These are phyloP conservation scores for Nycticorax nycticorax DNA, from an alignment of 2,113 vertebrate species.

Conservation along the genomic window DNA sequence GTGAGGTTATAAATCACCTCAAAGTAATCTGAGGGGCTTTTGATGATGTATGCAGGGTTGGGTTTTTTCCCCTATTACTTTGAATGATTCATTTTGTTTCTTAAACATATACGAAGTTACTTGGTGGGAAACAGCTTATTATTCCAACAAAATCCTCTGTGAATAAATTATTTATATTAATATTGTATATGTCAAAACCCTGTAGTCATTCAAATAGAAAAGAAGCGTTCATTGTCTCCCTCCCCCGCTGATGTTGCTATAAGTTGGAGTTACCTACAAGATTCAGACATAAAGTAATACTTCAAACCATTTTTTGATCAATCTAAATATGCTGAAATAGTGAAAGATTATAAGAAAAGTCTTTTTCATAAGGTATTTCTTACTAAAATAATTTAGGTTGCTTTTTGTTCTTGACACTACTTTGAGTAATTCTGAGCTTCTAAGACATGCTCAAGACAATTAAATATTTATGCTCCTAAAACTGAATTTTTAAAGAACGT, in stretches of 20 bases:
- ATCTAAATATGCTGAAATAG: background rate
- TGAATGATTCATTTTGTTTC: background rate
- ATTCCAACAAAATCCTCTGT: background rate
- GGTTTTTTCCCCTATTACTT: background rate
- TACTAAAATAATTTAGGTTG: background rate
- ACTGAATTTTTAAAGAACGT: background rate
- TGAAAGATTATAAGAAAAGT: background rate
- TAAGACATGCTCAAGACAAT: background rate
- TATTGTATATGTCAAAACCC: background rate
- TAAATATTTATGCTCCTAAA: conserved; percentile 22
- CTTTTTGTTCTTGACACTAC: background rate
- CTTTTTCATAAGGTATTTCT: background rate
- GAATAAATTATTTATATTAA: background rate
- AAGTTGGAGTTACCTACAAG: background rate
- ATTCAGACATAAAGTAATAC: background rate
- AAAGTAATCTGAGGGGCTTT: background rate
- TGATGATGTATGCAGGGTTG: too few species aligned
- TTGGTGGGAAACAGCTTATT: background rate
- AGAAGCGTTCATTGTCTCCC: background rate
- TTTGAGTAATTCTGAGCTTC: background rate
- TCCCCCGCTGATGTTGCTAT: background rate
- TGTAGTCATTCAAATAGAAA: background rate
- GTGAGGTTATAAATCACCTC: background rate
- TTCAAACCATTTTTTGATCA: background rate
- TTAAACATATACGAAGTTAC: background rate